Evolutionary conservation across 2,113 vertebrate species (phyloP), one percentile per base, ranked within the genome.

Genomic region (Lophura nycthemera): DNA sequence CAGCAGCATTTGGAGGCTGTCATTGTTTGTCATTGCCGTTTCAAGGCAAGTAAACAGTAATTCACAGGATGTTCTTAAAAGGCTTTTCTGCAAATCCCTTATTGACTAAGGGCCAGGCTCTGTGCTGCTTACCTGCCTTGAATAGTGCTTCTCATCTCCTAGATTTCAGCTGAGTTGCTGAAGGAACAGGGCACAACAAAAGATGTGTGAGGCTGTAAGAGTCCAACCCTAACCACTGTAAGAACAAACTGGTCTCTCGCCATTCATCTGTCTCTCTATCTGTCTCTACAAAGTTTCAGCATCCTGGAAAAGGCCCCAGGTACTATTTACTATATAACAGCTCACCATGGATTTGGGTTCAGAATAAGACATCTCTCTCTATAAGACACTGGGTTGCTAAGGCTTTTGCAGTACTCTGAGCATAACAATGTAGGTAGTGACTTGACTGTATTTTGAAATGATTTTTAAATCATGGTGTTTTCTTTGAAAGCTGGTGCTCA

Each of bases 31-130:
- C 27, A 30, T 30, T 54, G 72, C 85, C 78, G 64, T 81, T 82
- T 86, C 66, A 29, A 89, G 73, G 87, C 84, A 75, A 92, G 67
- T 80, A 94, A 95, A 93, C 80, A 93, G 52, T 74, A 54, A 87
- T 45, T 92, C 75, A 89, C 34, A 60, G 48, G 2, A 65, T 3
- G 2, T 67, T 92, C 95, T 88, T 54, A 90, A 91, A 92, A 92
- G 89, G 70, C n/a, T 65, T 88, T 82, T 88, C 87, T 5, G 11
- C 52, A 89, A 91, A 93, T 65, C 67, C 70, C 80, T 96, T 95
- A 67, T 30, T 93, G 78, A 91, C 63, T 3, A 27, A 93, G 65
- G 64, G 78, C 34, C 80, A 79, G 63, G 67, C 89, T 94, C 69
- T 90, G 67, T 60, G 88, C 47, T 89, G 79, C 89, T 94, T 92